These are phyloP conservation scores for Watsonalla binaria DNA, from an alignment of 2,888 invertebrate species.

Conservation along the genomic window DNA sequence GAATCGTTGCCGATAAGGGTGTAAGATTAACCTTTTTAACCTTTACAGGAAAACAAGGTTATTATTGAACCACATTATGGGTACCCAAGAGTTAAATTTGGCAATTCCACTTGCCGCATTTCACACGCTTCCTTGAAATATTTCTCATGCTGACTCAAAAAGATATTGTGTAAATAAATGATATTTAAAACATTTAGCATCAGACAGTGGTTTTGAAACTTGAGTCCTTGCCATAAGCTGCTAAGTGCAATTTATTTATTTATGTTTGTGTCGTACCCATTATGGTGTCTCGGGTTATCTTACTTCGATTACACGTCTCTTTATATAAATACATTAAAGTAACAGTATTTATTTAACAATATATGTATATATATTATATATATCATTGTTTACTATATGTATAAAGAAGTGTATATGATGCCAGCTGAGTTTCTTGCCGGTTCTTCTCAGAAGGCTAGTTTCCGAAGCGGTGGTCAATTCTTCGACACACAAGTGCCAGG, in stretches of 20 bases:
- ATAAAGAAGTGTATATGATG: too few relatives aligned
- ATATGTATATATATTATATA: too few relatives aligned
- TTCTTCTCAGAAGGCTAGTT: too few relatives aligned
- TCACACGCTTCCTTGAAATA: conserved; percentile 21
- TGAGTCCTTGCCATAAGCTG: conserved; percentile 17
- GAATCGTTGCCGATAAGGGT: neutral
- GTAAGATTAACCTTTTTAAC: neutral
- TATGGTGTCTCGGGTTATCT: too few relatives aligned
- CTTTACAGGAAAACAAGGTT: neutral
- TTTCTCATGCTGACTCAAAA: conserved; percentile 27
- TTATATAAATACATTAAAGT: too few relatives aligned
- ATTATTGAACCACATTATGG: neutral
- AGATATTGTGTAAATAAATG: conserved; percentile 30
- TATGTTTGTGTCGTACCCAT: neutral
- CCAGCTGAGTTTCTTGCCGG: too few relatives aligned
- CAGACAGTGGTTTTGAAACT: conserved; percentile 1
- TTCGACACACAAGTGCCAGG: too few relatives aligned
- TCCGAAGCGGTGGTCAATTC: too few relatives aligned
- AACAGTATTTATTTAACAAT: too few relatives aligned
- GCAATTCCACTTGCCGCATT: too few relatives aligned
- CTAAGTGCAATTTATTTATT: conserved; percentile 37
- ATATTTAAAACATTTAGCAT: conserved; percentile 17
- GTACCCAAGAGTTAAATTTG: neutral
- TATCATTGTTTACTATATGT: too few relatives aligned
- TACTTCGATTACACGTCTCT: too few relatives aligned